These are phyloP conservation scores for Xenopus laevis DNA, from an alignment of 2,113 vertebrate species.

Conservation along the genomic window DNA sequence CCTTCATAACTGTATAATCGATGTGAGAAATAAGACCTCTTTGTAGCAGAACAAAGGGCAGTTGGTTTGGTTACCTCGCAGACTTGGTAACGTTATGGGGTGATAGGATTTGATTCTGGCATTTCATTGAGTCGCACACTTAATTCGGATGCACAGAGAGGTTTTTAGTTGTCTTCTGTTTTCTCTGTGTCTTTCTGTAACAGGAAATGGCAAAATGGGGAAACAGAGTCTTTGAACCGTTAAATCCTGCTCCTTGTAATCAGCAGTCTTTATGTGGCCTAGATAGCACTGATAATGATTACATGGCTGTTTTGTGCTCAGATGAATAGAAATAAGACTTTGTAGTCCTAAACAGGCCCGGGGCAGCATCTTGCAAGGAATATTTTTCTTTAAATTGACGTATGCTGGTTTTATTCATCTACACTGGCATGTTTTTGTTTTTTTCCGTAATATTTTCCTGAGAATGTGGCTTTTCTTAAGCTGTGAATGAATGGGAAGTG, in stretches of 20 bases:
- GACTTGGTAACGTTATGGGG: too few relatives aligned
- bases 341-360: not conserved
- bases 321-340: not conserved
- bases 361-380: too few relatives aligned
- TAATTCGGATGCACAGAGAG: not conserved
- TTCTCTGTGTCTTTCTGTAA: conserved; percentile 7
- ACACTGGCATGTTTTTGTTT: too few relatives aligned
- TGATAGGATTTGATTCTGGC: too few relatives aligned
- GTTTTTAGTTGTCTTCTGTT: conserved; percentile 25
- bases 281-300: not conserved
- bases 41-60: too few relatives aligned
- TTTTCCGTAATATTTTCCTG: not conserved
- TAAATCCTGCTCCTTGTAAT: conserved; percentile 7
- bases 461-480: not conserved
- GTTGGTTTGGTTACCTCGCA: too few relatives aligned
- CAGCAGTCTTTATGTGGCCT: conserved; percentile 7
- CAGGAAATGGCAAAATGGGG: conserved; percentile 44
- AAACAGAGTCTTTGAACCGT: conserved; percentile 4
- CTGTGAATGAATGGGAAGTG: conserved; percentile 67
- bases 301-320: not conserved
- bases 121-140: not conserved
- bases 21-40: too few relatives aligned
- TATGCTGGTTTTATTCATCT: too few relatives aligned
- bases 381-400: too few relatives aligned
- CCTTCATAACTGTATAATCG: too few relatives aligned